phyloP scores from a whole-genome alignment of 1,140 invertebrate species.

The Heliconius himera region DNA sequence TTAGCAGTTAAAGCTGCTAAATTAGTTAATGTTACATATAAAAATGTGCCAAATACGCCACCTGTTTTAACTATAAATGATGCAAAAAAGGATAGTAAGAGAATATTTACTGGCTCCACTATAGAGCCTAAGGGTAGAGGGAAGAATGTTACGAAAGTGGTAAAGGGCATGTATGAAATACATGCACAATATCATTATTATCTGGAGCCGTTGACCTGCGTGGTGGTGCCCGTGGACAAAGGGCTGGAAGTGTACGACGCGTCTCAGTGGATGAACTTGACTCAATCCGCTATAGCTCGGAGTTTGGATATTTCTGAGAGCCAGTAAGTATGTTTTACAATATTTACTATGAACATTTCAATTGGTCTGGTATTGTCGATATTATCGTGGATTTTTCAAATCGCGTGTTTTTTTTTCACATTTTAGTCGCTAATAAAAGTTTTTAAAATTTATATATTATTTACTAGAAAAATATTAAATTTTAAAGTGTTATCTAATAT shows the following conservation, averaged over 20 bases:
- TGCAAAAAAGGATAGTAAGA: slow-evolving; percentile 59
- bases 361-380: too few relatives aligned
- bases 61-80: slow-evolving; percentile 70
- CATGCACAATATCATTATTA: slow-evolving; percentile 75
- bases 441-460: too few relatives aligned
- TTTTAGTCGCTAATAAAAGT: too few relatives aligned
- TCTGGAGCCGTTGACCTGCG: slow-evolving; percentile 83
- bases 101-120: slow-evolving; percentile 48
- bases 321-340: slow-evolving; percentile 52
- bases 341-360: too few relatives aligned
- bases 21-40: slow-evolving; percentile 87
- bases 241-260: slow-evolving; percentile 83
- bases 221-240: slow-evolving; percentile 84
- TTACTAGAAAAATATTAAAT: too few relatives aligned
- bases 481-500: too few relatives aligned
- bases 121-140: slow-evolving; percentile 73
- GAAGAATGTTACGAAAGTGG: slow-evolving; percentile 55
- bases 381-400: too few relatives aligned
- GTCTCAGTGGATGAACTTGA: slow-evolving; percentile 86
- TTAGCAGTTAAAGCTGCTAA: slow-evolving; percentile 85
- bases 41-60: slow-evolving; percentile 55
- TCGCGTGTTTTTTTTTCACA: too few relatives aligned
- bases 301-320: slow-evolving; percentile 78
- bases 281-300: slow-evolving; percentile 83
- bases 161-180: slow-evolving; percentile 67